phyloP scores from a whole-genome alignment of 2,888 invertebrate species.

The Euclidia mi region DNA sequence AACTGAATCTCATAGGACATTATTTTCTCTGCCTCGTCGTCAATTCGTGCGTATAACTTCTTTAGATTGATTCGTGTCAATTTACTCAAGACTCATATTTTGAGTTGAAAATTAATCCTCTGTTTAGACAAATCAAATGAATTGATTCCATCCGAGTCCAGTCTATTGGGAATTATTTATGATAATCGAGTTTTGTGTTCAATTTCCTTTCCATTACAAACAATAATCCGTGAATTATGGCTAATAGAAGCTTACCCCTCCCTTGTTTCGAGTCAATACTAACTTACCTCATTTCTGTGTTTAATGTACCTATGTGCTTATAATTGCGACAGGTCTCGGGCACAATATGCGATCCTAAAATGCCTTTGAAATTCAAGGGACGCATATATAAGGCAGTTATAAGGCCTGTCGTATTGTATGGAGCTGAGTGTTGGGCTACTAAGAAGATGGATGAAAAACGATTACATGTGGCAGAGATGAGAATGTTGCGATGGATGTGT shows the following conservation, averaged over 20 bases:
- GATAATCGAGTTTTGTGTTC: slow-evolving; percentile 77
- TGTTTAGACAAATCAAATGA: slow-evolving; percentile 61
- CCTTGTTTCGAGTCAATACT: slow-evolving; percentile 47
- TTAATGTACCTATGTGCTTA: slow-evolving; percentile 23
- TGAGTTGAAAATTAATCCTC: slow-evolving; percentile 41
- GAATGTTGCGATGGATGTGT: too few species aligned
- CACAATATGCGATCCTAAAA: too few species aligned
- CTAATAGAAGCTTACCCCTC: slow-evolving; percentile 63
- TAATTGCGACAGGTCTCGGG: too few species aligned
- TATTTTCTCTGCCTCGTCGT: slow-evolving; percentile 1
- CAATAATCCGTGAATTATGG: slow-evolving; percentile 69
- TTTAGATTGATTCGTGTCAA: slow-evolving; percentile 13
- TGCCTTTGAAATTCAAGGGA: too few species aligned
- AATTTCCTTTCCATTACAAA: slow-evolving; percentile 77
- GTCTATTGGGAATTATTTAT: slow-evolving; percentile 68
- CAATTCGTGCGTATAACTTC: slow-evolving; percentile 13
- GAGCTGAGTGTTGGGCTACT: too few species aligned
- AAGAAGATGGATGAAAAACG: too few species aligned
- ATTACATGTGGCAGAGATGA: too few species aligned
- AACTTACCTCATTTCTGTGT: slow-evolving; percentile 26
- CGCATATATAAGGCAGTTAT: too few species aligned
- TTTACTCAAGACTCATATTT: slow-evolving; percentile 24
- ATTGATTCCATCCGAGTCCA: slow-evolving; percentile 64
- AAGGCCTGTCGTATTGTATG: too few species aligned
- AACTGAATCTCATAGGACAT: too few species aligned